phyloP scores from a whole-genome alignment of 2,888 invertebrate species.

The Kryphioiulus occultus region DNA sequence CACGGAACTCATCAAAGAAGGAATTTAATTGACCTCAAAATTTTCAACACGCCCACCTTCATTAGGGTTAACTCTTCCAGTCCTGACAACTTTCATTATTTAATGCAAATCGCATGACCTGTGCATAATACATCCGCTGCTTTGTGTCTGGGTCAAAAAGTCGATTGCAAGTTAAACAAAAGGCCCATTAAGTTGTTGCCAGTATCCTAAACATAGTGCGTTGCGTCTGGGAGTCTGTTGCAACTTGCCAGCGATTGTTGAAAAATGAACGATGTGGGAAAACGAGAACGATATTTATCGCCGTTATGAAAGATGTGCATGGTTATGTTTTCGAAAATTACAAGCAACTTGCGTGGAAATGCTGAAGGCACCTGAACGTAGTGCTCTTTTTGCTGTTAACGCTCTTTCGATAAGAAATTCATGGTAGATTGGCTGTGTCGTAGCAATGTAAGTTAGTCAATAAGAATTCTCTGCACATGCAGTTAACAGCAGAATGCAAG shows the following conservation, averaged over 20 bases:
- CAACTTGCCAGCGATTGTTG: background rate
- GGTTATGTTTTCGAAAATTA: background rate
- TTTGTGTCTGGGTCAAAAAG: background rate
- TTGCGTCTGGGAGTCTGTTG: background rate
- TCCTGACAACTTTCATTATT: background rate
- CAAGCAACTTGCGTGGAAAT: background rate
- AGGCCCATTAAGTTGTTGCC: background rate
- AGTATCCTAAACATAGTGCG: background rate
- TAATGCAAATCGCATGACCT: background rate
- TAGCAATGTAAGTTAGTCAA: no score
- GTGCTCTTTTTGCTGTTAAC: no score
- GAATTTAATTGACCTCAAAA: background rate
- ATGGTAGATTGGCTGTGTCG: no score
- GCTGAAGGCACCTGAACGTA: no score
- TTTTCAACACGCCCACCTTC: background rate
- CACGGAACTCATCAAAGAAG: constrained; percentile 15
- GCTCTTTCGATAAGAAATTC: background rate
- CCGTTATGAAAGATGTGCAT: background rate
- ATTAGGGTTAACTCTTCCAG: constrained; percentile 17
- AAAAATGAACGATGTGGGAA: background rate
- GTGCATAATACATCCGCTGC: background rate
- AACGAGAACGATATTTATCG: background rate
- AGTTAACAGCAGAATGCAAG: no score
- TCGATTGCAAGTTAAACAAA: background rate
- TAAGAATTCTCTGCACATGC: no score